Evolutionary conservation across 2,888 invertebrate genomes (phyloP).

Genomic region (Apomyelois bistriatella): DNA sequence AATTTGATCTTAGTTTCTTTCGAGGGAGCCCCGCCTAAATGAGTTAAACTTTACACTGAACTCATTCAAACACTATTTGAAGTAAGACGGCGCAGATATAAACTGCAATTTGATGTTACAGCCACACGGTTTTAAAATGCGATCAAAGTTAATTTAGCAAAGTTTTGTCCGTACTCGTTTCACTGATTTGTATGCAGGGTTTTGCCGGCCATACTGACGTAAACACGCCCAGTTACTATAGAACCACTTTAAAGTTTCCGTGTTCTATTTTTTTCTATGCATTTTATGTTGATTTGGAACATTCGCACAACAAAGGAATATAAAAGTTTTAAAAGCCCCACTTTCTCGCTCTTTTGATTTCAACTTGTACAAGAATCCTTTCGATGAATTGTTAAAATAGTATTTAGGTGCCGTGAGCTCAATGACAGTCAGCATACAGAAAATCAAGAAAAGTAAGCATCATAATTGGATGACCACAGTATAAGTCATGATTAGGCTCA

Average conservation of each 20-base stretch:
- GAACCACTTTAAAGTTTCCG: conserved; percentile 45
- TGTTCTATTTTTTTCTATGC: conserved; percentile 33
- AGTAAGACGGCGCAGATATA: conserved; percentile 39
- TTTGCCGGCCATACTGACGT: conserved; percentile 21
- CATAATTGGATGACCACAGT: too few species aligned
- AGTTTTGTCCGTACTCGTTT: conserved; percentile 43
- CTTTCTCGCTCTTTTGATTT: conserved; percentile 25
- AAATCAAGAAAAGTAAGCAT: too few species aligned
- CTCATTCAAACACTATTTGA: conserved; percentile 48
- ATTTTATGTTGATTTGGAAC: conserved; percentile 36
- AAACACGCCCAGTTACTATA: conserved; percentile 29
- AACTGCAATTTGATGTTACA: conserved; percentile 48
- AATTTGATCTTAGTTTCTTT: conserved; percentile 23
- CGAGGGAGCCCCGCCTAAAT: conserved; percentile 19
- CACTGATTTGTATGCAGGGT: conserved; percentile 48
- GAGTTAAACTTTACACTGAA: conserved; percentile 31
- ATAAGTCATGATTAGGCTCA: too few species aligned
- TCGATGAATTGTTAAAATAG: too few species aligned
- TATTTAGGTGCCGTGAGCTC: too few species aligned
- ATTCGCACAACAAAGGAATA: conserved; percentile 34
- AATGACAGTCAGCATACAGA: too few species aligned
- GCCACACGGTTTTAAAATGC: conserved; percentile 50
- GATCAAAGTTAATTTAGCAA: conserved; percentile 56
- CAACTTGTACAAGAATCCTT: neutral
- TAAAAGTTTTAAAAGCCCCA: conserved; percentile 31